Conservation (phyloP, 2,797 vertebrate species). For the Catamblyrhynchus diadema region DNA sequence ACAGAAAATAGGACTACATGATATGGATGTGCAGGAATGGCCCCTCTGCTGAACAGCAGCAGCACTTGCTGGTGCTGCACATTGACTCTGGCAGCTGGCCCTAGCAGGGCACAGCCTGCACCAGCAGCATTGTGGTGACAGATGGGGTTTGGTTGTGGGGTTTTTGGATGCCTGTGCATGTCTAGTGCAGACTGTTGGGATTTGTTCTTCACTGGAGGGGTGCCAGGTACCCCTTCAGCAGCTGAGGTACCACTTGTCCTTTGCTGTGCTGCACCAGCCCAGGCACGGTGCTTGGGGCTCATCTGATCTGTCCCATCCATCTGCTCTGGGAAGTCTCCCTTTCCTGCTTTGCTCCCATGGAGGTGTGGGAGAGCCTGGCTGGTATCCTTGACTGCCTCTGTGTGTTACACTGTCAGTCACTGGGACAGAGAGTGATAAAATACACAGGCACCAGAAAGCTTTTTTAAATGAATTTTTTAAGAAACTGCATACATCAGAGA, state of each 20-base stretch:
- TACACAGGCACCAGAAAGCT: constrained; percentile 6
- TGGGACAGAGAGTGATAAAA: background rate
- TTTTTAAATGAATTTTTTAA: constrained; percentile 82
- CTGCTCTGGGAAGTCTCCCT: background rate
- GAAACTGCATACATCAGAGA: constrained; percentile 93
- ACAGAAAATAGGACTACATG: background rate
- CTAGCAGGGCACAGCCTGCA: background rate
- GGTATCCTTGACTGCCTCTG: rapidly evolving
- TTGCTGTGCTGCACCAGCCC: background rate
- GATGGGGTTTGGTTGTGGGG: background rate
- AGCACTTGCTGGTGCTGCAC: background rate
- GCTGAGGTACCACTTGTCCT: background rate
- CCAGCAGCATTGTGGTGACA: rapidly evolving
- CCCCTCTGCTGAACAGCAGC: background rate
- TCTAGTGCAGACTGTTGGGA: background rate
- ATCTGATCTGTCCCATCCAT: rapidly evolving
- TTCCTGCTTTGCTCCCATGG: background rate
- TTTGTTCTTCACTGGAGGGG: background rate
- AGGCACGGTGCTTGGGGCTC: rapidly evolving
- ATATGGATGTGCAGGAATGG: background rate
- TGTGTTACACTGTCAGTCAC: background rate
- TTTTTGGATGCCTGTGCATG: background rate
- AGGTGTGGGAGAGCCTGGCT: background rate
- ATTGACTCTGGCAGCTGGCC: background rate
- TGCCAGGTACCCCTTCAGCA: background rate